Evolutionary conservation across 2,888 invertebrate species (phyloP), one percentile per base, ranked within the genome.

Genomic region (Diaprepes abbreviatus): DNA sequence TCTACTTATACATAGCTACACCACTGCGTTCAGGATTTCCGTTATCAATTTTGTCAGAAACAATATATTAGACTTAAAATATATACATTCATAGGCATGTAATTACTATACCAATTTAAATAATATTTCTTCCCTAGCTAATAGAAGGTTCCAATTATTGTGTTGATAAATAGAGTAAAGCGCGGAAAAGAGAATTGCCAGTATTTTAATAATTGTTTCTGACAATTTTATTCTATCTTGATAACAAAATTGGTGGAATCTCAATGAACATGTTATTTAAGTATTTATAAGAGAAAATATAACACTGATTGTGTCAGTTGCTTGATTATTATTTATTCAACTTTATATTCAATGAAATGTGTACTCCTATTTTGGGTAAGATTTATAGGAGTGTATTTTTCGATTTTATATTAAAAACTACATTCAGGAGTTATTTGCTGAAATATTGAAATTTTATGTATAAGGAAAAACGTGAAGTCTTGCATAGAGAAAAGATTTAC

Each of bases 161-260:
- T 35, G 14, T 43, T 54, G 64, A 64, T 52, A 64, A 54, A 64
- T 64, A 64, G 54, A 40, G 54, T 64, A 36, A 40, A 43, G 36
- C 36, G 45, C 31, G 21, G 5, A 38, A 50, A 24, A 50, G 31
- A 50, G 4, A 50, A 62, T 36, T 24, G 2, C 24, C 45, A 58
- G 43, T 40, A 21, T 14, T 35, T 57, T 14, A 36, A 21, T 43
- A 12, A 28, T 10, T 9, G 28, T 33, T 59, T 21, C 21, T 31
- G 21, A 59, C 12, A 45, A 3, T 21, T 24, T 45, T 1, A 12
- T 45, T 21, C 3, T 9, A 45, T 10, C 45, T 45, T 45, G 21
- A 21, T 45, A 24, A n/a, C 9, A 2, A 17, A 17, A 43, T 43
- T 19, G 19, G 14, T 14, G 7, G 9, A 43, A 7, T 43, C 19